Conservation (phyloP, 2,113 vertebrate genomes). For the Ameiurus melas region DNA sequence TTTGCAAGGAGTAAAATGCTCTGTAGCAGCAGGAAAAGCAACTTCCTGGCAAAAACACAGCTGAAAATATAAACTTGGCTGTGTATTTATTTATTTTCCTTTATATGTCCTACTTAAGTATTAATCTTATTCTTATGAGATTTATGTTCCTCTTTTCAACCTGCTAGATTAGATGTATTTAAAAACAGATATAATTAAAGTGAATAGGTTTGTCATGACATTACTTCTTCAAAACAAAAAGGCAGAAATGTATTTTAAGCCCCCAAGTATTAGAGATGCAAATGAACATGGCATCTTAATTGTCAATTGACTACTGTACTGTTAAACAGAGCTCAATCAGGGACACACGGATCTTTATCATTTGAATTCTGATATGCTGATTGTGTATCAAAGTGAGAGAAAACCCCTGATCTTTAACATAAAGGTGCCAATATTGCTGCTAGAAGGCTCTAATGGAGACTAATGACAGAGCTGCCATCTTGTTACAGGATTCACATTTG, state of each 20-base stretch:
- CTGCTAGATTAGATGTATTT: background rate
- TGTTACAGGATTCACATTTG: background rate
- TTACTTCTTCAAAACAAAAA: background rate
- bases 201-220: background rate
- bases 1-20: conserved; percentile 37
- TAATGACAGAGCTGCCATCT: background rate
- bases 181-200: background rate
- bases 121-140: background rate
- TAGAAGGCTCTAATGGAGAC: background rate
- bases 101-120: background rate
- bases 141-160: background rate
- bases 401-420: background rate
- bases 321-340: background rate
- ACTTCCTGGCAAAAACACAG: background rate
- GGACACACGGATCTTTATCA: background rate
- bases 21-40: conserved; percentile 31
- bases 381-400: background rate
- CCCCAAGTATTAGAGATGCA: background rate
- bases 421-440: background rate
- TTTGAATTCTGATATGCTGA: background rate
- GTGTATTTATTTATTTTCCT: background rate
- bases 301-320: background rate
- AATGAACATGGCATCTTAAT: background rate
- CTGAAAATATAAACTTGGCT: background rate
- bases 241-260: background rate